phyloP scores from a whole-genome alignment of 2,888 invertebrate genomes.

The Euplexia lucipara region DNA sequence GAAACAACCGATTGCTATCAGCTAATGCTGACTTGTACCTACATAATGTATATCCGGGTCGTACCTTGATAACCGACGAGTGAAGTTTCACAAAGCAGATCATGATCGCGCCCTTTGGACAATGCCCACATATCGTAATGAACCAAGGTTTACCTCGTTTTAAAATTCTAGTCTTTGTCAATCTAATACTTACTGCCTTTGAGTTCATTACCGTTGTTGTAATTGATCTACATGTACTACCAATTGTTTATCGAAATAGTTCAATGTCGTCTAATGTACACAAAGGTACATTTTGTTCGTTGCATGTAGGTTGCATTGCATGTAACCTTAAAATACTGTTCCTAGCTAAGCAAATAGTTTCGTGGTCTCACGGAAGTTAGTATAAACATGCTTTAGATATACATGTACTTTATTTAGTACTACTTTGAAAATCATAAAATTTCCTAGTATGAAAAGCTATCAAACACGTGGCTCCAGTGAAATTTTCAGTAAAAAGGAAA shows the following conservation, averaged over 20 bases:
- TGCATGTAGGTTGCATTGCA: conserved; percentile 28
- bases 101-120: conserved; percentile 69
- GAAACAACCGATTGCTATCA: conserved; percentile 43
- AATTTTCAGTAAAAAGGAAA: conserved; percentile 43
- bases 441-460: background rate
- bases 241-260: conserved; percentile 34
- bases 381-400: background rate
- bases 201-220: conserved; percentile 41
- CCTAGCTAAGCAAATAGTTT: background rate
- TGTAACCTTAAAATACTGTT: conserved; percentile 3
- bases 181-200: conserved; percentile 39
- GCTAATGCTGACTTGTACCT: conserved; percentile 29
- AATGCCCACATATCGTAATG: conserved; percentile 61
- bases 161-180: conserved; percentile 59
- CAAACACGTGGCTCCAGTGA: conserved; percentile 19
- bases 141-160: conserved; percentile 62
- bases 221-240: conserved; percentile 32
- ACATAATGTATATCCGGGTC: conserved; percentile 56
- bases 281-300: background rate
- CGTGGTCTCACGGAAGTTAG: background rate
- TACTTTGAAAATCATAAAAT: background rate
- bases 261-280: conserved; percentile 44
- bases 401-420: too few species aligned
- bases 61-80: conserved; percentile 46
- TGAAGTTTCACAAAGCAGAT: conserved; percentile 55